A percentile compares a stretch with the other conserved stretches of the same genome.
Conservation (phyloP, 2,888 invertebrate species). For the Dryobota labecula region DNA sequence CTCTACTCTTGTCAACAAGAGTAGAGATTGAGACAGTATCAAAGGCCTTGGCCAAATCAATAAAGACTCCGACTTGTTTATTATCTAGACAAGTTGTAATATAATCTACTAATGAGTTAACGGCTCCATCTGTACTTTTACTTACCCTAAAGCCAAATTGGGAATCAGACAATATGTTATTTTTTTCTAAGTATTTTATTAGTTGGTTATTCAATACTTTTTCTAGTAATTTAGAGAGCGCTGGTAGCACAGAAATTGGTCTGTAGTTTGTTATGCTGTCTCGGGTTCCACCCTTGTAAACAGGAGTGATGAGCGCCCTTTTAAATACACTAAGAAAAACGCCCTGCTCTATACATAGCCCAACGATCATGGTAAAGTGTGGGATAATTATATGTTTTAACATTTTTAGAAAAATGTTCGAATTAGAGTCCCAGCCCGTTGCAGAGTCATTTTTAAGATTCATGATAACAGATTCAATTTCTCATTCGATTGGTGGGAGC, state of each 20-base stretch:
- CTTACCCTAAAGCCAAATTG: not conserved
- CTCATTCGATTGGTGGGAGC: too few relatives aligned
- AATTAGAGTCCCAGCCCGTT: too few relatives aligned
- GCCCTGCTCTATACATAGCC: too few relatives aligned
- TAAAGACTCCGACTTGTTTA: not conserved
- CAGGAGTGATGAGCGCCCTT: too few relatives aligned
- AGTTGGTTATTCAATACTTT: not conserved
- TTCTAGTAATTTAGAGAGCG: not conserved
- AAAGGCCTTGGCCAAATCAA: too few relatives aligned
- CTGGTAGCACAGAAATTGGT: not conserved
- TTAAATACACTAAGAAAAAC: too few relatives aligned
- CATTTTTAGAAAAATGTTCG: too few relatives aligned
- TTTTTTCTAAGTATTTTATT: not conserved
- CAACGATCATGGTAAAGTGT: too few relatives aligned
- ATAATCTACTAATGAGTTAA: not conserved
- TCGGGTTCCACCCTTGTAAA: not conserved
- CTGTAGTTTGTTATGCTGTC: not conserved
- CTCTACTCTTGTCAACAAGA: conserved; percentile 2
- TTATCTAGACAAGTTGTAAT: not conserved
- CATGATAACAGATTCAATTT: too few relatives aligned
- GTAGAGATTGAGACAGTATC: not conserved
- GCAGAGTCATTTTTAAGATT: too few relatives aligned
- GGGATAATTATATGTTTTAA: too few relatives aligned
- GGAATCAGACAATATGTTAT: not conserved
- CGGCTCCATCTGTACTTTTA: not conserved